Percentiles rank a stretch among this genome's conserved stretches.
phyloP scores from a whole-genome alignment of 2,888 invertebrate genomes.

The Pilophorus perplexus region DNA sequence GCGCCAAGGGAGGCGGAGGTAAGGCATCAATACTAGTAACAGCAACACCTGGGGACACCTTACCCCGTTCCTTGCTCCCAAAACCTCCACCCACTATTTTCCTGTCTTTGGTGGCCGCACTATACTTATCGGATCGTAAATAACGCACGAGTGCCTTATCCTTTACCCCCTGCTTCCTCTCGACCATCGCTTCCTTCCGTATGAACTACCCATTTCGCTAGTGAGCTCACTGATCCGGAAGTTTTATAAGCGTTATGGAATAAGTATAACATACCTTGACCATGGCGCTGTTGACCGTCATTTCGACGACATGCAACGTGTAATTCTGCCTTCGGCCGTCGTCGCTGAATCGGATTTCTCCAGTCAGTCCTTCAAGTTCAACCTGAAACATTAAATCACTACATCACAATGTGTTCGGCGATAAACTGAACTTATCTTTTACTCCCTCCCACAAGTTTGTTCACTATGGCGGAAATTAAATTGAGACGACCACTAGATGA shows the following conservation, averaged over 20 bases:
- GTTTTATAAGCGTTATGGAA: no score
- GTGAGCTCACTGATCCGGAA: no score
- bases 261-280: conserved; percentile 64
- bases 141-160: neutral
- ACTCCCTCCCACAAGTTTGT: conserved; percentile 2
- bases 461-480: conserved; percentile 21
- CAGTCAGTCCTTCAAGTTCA: conserved; percentile 85
- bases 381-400: conserved; percentile 60
- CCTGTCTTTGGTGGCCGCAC: conserved; percentile 5
- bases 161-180: neutral
- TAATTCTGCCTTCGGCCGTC: conserved; percentile 86
- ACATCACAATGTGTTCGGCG: no score
- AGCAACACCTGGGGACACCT: conserved; percentile 31
- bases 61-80: neutral
- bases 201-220: no score
- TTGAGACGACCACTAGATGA: neutral
- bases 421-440: no score
- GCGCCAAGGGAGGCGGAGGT: conserved; percentile 8
- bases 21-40: conserved; percentile 32
- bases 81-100: neutral
- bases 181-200: neutral
- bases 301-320: conserved; percentile 84
- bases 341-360: conserved; percentile 86
- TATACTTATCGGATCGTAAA: conserved; percentile 34
- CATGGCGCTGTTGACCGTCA: conserved; percentile 91